phyloP scores from a whole-genome alignment of 2,113 vertebrate species.

The Phocoena phocoena region DNA sequence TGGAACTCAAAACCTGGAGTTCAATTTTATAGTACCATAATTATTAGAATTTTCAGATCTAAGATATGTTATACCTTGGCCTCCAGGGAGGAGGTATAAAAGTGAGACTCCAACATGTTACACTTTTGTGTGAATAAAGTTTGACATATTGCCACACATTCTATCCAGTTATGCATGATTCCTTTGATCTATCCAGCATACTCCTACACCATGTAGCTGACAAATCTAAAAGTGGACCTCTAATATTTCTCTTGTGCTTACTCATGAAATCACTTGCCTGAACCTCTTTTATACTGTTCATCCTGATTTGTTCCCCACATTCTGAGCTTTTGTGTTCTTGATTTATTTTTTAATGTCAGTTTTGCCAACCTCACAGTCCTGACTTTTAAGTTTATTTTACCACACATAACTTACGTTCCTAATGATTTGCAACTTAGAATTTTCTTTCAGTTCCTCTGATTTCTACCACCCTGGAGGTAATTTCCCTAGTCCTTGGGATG shows the following conservation, averaged over 20 bases:
- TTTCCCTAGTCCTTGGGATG: background rate
- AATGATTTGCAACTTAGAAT: background rate
- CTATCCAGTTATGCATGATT: conserved; percentile 14
- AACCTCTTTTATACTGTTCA: conserved; percentile 43
- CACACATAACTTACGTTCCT: background rate
- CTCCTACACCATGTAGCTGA: conserved; percentile 42
- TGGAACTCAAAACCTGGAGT: background rate
- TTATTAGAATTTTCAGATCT: conserved; percentile 16
- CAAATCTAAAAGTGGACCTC: conserved; percentile 59
- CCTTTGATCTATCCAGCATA: conserved; percentile 26
- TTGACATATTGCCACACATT: conserved; percentile 37
- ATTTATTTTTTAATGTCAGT: background rate
- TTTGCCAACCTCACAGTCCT: conserved; percentile 12
- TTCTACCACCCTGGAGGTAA: background rate
- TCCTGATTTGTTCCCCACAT: conserved; percentile 8
- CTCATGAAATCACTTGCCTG: conserved; percentile 43
- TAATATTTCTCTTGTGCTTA: conserved; percentile 64
- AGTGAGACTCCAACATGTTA: background rate
- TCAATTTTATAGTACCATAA: background rate
- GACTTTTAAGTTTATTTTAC: conserved; percentile 16
- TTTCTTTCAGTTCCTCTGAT: background rate
- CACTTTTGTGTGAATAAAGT: background rate
- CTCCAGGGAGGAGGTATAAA: background rate
- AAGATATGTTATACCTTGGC: background rate
- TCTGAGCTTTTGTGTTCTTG: conserved; percentile 20